phyloP scores from a whole-genome alignment of 2,888 invertebrate species.

The Xylota segnis region DNA sequence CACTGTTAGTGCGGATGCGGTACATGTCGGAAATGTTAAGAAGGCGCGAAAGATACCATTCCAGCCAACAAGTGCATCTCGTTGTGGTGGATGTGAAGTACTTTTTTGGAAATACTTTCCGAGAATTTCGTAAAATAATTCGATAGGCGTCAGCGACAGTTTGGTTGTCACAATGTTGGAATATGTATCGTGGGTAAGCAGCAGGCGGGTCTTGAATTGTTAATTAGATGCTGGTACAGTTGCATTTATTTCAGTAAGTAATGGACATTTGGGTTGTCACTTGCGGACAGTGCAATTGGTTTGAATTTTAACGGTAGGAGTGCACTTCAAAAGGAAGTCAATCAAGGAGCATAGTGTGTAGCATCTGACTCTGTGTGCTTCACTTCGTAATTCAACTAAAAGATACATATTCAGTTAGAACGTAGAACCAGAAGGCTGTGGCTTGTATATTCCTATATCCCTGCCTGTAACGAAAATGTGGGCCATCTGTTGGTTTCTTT shows the following conservation, averaged over 20 bases:
- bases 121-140: slow-evolving; percentile 49
- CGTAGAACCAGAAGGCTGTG: no score
- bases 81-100: neutral
- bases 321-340: neutral
- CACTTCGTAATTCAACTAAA: no score
- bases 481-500: no score
- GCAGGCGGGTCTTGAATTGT: slow-evolving; percentile 52
- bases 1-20: neutral
- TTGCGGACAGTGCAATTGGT: neutral
- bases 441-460: no score
- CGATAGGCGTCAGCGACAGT: slow-evolving; percentile 37
- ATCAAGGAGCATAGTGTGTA: neutral
- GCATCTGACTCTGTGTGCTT: no score
- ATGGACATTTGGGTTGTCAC: slow-evolving; percentile 4
- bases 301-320: neutral
- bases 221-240: slow-evolving; percentile 30
- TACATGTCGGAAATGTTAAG: slow-evolving; percentile 59
- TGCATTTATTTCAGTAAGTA: slow-evolving; percentile 13
- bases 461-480: no score
- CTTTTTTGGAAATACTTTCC: slow-evolving; percentile 31
- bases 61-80: slow-evolving; percentile 19
- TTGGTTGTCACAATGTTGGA: slow-evolving; percentile 52
- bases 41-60: slow-evolving; percentile 66
- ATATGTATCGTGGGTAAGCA: slow-evolving; percentile 37
- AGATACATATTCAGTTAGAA: no score